Evolutionary conservation across 2,113 vertebrate genomes (phyloP).

Genomic region (Loxodonta africana): DNA sequence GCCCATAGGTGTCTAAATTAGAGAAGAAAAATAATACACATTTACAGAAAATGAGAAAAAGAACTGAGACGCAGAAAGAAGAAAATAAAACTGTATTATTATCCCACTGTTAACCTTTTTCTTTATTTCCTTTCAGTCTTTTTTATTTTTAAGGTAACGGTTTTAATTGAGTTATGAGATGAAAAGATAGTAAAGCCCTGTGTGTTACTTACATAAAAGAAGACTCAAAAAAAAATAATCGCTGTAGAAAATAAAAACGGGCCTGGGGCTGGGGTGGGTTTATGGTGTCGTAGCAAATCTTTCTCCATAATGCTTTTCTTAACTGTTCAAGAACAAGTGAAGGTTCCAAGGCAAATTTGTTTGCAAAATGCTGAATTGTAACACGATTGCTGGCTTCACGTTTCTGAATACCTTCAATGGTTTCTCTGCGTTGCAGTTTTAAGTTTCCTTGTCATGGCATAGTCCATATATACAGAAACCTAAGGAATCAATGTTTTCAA

Average conservation of each 20-base stretch:
- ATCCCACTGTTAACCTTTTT: neutral
- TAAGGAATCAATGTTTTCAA: constrained; percentile 90
- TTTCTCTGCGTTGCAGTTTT: constrained; percentile 89
- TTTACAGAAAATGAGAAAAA: neutral
- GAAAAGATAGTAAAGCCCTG: constrained; percentile 80
- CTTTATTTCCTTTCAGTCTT: neutral
- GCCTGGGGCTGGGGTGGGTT: constrained; percentile 30
- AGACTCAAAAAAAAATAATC: constrained; percentile 80
- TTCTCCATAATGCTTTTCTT: constrained; percentile 64
- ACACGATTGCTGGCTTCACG: constrained; percentile 88
- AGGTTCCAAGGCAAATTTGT: constrained; percentile 90
- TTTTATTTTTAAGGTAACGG: constrained; percentile 21
- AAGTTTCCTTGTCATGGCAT: constrained; percentile 89
- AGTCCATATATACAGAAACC: constrained; percentile 90
- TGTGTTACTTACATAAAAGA: constrained; percentile 83
- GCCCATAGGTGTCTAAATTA: neutral
- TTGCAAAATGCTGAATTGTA: constrained; percentile 92
- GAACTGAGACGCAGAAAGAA: neutral
- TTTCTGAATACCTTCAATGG: constrained; percentile 91
- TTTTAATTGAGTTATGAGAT: constrained; percentile 81
- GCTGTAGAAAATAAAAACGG: constrained; percentile 83
- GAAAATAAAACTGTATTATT: neutral
- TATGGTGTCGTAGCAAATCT: constrained; percentile 66
- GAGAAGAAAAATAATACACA: neutral
- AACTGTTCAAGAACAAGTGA: constrained; percentile 88